Base-by-base conservation (phyloP, 1,140 invertebrate species). In the Lycorma delicatula region DNA sequence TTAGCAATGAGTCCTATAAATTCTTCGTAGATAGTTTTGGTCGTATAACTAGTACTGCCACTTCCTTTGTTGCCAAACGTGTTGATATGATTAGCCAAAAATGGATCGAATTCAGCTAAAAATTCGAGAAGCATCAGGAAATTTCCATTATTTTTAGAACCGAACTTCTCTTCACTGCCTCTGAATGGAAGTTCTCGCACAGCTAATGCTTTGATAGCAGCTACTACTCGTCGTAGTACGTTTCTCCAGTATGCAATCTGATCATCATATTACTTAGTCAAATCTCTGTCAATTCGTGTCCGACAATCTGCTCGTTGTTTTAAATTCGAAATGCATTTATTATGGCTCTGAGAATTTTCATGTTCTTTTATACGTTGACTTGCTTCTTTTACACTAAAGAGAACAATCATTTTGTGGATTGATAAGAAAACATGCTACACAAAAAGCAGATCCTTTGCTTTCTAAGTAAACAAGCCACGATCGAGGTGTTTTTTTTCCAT, bases 51-150 rank as follows among this genome's bases (percentile, higher is more conserved):
- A 2, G 47, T 23, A 56, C 18, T 63, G 9, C 60, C 62, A 23
- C 51, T 48, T 11, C 60, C 56, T 57, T 56, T 59, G 46, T 63
- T 62, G 12, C 48, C 56, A 50, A 41, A 61, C 12, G 31, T 53
- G 13, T 44, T 38, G 31, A 63, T 48, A 50, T 63, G 60, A 41
- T 56, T 38, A 34, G 50, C 56, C 31, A 63, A 36, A 51, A 62
- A 63, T 27, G 62, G 59, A 54, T 62, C 62, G 56, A 59, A 63
- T 34, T 63, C 56, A 44, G 18, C 38, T 6, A 56, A 38, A 18
- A 56, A 22, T 31, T 48, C 54, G 22, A 56, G 26, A 41, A 25
- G 16, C 16, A 25, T 18, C 9, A 52, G 18, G 27, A 29, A 52
- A 12, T 29, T 12, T 3, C 60, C 48, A 61, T 61, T 61, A 25